Percentiles rank a stretch among this genome's conserved stretches.
Evolutionary conservation across 2,113 vertebrate species (phyloP).

Genomic region (Eulemur macaco): DNA sequence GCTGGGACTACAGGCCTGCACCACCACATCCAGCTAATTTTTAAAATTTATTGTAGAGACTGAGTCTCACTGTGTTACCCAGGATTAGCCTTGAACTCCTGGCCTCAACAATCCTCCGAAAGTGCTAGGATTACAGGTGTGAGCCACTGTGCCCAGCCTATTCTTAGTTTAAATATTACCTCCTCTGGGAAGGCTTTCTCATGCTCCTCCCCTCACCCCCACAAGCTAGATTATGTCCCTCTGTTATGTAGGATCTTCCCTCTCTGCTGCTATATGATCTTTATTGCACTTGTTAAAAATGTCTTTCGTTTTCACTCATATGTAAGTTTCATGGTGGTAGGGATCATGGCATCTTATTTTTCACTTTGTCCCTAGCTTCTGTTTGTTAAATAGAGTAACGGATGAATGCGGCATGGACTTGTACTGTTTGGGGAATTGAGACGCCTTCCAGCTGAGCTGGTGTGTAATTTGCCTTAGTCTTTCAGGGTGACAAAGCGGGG

Average conservation of each 20-base stretch:
- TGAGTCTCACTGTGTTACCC: too few species aligned
- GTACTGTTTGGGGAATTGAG: background rate
- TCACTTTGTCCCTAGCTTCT: background rate
- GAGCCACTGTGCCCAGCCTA: background rate
- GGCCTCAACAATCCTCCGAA: too few species aligned
- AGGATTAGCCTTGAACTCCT: too few species aligned
- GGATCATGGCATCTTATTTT: background rate
- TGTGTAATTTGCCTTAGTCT: background rate
- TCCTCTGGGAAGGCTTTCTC: background rate
- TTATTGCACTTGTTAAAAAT: background rate
- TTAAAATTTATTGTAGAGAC: too few species aligned
- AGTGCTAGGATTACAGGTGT: too few species aligned
- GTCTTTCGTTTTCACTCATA: background rate
- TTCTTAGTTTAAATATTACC: slow-evolving; percentile 36
- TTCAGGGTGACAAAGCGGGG: background rate
- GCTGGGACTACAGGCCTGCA: too few species aligned
- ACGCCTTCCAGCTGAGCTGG: background rate
- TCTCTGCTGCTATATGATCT: background rate
- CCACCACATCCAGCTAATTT: too few species aligned
- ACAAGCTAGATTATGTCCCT: background rate
- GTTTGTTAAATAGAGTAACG: background rate
- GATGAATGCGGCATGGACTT: background rate
- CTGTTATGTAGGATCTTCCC: background rate
- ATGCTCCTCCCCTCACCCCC: too few species aligned
- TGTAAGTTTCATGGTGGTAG: background rate